Conservation (phyloP, 2,797 vertebrate species). For the Rhinophrynus dorsalis region DNA sequence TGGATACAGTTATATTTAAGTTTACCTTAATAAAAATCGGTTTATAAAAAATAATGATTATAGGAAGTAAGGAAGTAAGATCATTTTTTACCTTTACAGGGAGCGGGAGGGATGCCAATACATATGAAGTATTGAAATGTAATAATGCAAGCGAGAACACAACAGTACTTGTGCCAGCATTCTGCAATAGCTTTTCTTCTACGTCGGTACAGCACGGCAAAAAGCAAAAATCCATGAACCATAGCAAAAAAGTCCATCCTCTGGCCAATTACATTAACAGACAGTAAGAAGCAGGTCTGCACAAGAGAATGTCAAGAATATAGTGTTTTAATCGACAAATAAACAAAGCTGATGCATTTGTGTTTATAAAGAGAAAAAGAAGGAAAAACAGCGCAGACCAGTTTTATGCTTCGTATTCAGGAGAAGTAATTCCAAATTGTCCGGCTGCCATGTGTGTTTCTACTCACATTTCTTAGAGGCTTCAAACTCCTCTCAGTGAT, state of each 20-base stretch:
- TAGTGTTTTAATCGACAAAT: neutral
- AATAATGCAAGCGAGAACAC: constrained; percentile 90
- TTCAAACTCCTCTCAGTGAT: too few relatives aligned
- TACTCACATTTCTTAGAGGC: too few relatives aligned
- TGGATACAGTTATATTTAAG: too few relatives aligned
- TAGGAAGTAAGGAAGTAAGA: neutral
- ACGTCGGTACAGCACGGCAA: constrained; percentile 85
- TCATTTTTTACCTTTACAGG: constrained; percentile 84
- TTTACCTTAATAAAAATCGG: neutral
- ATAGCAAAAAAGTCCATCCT: constrained; percentile 98
- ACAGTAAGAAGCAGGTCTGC: constrained; percentile 93
- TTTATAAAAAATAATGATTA: constrained; percentile 18
- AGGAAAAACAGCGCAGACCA: neutral
- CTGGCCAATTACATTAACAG: constrained; percentile 93
- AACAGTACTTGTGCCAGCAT: constrained; percentile 97
- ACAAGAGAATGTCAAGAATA: constrained; percentile 33
- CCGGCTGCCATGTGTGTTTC: neutral
- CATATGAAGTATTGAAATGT: constrained; percentile 94
- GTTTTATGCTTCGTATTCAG: neutral
- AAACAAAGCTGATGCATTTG: too few relatives aligned
- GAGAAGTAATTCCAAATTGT: too few relatives aligned
- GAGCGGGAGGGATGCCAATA: constrained; percentile 92
- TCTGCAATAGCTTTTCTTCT: constrained; percentile 97
- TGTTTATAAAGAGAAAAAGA: too few relatives aligned
- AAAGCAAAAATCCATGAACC: constrained; percentile 89